Evolutionary conservation across 2,888 invertebrate genomes (phyloP).

Genomic region (Oscheius sp.): DNA sequence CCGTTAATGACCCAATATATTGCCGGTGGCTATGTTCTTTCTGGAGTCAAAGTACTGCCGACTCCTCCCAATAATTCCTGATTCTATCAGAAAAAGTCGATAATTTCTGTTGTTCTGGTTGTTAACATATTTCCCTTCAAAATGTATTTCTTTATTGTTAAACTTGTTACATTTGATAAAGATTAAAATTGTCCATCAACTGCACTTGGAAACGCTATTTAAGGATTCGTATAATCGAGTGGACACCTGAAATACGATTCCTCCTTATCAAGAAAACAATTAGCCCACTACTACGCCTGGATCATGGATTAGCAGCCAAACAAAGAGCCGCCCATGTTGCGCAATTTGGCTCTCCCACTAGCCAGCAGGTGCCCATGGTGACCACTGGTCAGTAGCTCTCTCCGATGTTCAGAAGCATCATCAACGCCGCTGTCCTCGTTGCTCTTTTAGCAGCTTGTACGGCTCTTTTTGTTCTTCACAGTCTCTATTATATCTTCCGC

Average conservation of each 20-base stretch:
- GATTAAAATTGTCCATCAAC: too few species aligned
- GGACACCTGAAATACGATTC: constrained; percentile 5
- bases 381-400: constrained; percentile 20
- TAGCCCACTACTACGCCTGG: neutral
- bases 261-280: constrained; percentile 28
- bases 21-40: constrained; percentile 86
- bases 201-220: too few species aligned
- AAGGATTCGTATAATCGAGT: constrained; percentile 4
- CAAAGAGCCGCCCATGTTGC: constrained; percentile 27
- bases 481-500: constrained; percentile 54
- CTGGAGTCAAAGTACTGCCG: constrained; percentile 75
- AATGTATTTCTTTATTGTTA: neutral
- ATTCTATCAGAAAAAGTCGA: neutral
- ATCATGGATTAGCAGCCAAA: neutral
- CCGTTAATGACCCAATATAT: constrained; percentile 90
- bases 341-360: neutral
- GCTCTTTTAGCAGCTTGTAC: constrained; percentile 44
- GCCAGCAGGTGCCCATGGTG: constrained; percentile 13
- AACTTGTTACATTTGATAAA: constrained; percentile 9
- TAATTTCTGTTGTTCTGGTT: neutral
- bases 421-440: constrained; percentile 41
- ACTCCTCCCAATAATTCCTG: neutral
- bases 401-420: constrained; percentile 25
- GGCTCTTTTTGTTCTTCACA: constrained; percentile 55
- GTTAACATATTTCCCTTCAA: neutral